Evolutionary conservation across 2,797 vertebrate genomes (phyloP), one percentile per base, ranked within the genome.

Genomic region (Scolopax rusticola): DNA sequence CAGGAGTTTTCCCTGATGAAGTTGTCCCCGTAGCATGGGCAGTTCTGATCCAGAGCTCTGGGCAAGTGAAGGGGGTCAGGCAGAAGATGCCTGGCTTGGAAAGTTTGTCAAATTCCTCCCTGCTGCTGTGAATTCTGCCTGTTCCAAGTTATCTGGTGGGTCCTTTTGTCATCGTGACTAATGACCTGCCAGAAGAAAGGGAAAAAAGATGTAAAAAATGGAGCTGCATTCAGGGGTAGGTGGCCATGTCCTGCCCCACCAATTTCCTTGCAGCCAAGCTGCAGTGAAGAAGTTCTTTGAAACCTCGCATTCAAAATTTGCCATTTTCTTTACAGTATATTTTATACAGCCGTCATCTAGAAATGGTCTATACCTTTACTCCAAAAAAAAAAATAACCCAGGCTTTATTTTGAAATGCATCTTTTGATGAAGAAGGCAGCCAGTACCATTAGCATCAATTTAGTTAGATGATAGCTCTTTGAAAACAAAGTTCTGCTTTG

Each of bases 251-350:
- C 86, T 87, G 88, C 79, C 83, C 93, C 80, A 53, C 87, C 93
- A 57, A 41, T 93, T 95, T 83, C 57, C 75, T 97, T 67, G 11
- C 60, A 81, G 92, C 96, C 96, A 96, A 95, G 93, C 78, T 92
- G 68, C 30, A 13, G 80, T 96, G 94, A 97, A 98, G 94, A 96
- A 73, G 96, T 97, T 97, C 97, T 98, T 95, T 96, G 98, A 98
- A 97, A 98, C 77, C 86, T 88, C 89, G 85, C 94, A 96, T 91
- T 78, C 94, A 95, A 96, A 96, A 95, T 84, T 88, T 95, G 51
- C 61, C 59, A 30, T 93, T 91, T 97, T 97, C 71, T 84, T 93
- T 95, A 97, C 53, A 63, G 82, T 86, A 65, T 79, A 91, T 43
- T 97, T 90, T 84, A 41, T 69, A 95, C 47, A 86, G 74, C 43